A percentile compares a stretch with the other conserved stretches of the same genome.
phyloP scores from a whole-genome alignment of 1,140 invertebrate species.

The Paralvinella palmiformis region DNA sequence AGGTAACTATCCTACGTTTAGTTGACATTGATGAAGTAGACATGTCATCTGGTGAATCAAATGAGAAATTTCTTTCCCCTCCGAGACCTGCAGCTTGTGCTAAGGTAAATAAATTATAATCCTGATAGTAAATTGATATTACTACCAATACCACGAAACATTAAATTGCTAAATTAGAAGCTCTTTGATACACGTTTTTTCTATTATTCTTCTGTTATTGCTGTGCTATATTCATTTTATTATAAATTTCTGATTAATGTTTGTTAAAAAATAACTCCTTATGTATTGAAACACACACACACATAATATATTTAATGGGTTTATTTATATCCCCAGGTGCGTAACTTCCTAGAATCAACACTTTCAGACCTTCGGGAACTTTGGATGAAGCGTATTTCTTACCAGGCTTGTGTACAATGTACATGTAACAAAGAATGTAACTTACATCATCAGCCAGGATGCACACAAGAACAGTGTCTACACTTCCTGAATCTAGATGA shows the following conservation, averaged over 20 bases:
- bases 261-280: too few relatives aligned
- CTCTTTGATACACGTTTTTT: too few relatives aligned
- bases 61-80: conserved; percentile 9
- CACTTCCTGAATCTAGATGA: conserved; percentile 53
- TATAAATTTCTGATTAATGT: too few relatives aligned
- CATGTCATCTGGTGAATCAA: conserved; percentile 18
- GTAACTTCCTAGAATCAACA: conserved; percentile 49
- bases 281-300: too few relatives aligned
- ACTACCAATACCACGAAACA: too few relatives aligned
- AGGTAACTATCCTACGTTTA: conserved; percentile 32
- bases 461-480: conserved; percentile 41
- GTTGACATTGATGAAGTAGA: conserved; percentile 16
- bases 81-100: conserved; percentile 31
- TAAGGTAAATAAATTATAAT: conserved; percentile 25
- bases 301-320: too few relatives aligned
- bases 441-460: conserved; percentile 36
- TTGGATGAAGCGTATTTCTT: conserved; percentile 50
- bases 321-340: conserved; percentile 34
- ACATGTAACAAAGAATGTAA: conserved; percentile 46
- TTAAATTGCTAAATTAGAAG: too few relatives aligned
- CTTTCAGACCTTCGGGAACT: conserved; percentile 43
- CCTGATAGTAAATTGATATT: too few relatives aligned
- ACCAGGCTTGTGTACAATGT: conserved; percentile 44
- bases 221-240: too few relatives aligned
- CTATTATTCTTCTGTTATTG: too few relatives aligned